A percentile compares a stretch with the other conserved stretches of the same genome.
Conservation (phyloP, 2,888 invertebrate genomes). For the Physocephala rufipes region DNA sequence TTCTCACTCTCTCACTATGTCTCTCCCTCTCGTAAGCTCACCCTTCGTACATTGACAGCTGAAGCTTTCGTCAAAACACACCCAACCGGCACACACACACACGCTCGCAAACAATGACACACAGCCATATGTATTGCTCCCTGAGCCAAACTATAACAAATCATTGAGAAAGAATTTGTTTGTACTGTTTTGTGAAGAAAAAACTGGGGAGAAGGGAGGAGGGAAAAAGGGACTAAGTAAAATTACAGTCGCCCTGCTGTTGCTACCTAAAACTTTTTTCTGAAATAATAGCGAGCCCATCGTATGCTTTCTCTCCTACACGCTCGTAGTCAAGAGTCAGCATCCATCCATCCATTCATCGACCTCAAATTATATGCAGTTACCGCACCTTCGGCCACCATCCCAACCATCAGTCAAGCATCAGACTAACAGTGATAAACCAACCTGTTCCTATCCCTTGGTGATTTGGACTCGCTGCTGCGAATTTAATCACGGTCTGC, state of each 20-base stretch:
- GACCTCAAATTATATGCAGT: slow-evolving; percentile 2
- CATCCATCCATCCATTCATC: background rate
- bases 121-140: background rate
- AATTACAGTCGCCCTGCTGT: slow-evolving; percentile 17
- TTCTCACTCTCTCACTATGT: background rate
- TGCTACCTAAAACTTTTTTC: slow-evolving; percentile 25
- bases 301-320: background rate
- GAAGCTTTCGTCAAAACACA: background rate
- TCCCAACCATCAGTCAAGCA: background rate
- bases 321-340: too few species aligned
- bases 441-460: background rate
- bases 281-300: background rate
- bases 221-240: slow-evolving; percentile 18
- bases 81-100: background rate
- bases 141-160: background rate
- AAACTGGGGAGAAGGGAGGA: slow-evolving; percentile 11
- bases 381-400: background rate
- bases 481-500: background rate
- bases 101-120: slow-evolving; percentile 19
- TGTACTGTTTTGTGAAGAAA: slow-evolving; percentile 2
- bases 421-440: slow-evolving; percentile 1
- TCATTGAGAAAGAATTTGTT: slow-evolving; percentile 21
- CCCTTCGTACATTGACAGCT: background rate
- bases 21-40: background rate
- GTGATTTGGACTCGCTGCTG: background rate